Conservation (phyloP, 37 sponge, comb jelly and placozoan species). For the Halisarca cf. caerulea region DNA sequence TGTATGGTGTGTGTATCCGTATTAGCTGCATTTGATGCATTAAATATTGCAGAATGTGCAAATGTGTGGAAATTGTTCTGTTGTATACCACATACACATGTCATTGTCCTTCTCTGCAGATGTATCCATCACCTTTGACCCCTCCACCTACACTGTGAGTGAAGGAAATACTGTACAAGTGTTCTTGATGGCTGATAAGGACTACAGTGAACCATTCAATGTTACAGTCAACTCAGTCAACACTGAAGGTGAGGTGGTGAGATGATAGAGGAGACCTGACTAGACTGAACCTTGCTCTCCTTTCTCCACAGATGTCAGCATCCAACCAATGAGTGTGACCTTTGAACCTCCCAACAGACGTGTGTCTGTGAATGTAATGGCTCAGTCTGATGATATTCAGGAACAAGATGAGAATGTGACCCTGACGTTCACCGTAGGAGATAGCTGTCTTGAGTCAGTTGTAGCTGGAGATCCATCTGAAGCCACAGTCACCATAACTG, state of each 20-base stretch:
- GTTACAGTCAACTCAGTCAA: neutral
- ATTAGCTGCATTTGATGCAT: no score
- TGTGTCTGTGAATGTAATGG: neutral
- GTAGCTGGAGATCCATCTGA: neutral
- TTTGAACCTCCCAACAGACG: neutral
- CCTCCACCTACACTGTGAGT: neutral
- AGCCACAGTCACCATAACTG: neutral
- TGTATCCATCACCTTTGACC: neutral
- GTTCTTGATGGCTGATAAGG: neutral
- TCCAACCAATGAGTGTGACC: neutral
- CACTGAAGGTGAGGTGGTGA: no score
- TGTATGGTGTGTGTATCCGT: no score
- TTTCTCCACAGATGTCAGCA: neutral
- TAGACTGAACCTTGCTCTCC: neutral
- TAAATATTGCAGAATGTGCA: no score
- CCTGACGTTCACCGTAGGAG: neutral
- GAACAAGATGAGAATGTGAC: neutral
- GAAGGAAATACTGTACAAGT: neutral
- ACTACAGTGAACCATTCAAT: neutral
- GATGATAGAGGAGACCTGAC: no score
- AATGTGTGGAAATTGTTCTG: no score
- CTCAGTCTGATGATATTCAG: neutral
- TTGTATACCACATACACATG: no score
- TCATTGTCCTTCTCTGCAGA: neutral
- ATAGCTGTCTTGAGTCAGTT: neutral